A percentile compares a stretch with the other conserved stretches of the same genome.
phyloP scores from a whole-genome alignment of 2,888 invertebrate species.

The Eledona agricola region DNA sequence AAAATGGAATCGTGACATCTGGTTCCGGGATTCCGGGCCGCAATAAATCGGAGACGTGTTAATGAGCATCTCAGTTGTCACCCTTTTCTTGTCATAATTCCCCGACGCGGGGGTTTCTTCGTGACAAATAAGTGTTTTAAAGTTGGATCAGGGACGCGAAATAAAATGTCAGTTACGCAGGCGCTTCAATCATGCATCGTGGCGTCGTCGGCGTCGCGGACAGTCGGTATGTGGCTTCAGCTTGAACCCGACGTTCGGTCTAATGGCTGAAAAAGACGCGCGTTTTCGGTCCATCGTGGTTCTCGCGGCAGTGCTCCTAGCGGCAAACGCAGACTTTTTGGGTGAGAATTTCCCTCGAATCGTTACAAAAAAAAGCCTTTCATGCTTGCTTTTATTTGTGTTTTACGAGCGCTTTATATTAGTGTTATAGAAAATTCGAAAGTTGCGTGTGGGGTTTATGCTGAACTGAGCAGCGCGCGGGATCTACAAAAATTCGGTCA shows the following conservation, averaged over 20 bases:
- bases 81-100: slow-evolving; percentile 17
- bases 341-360: slow-evolving; percentile 25
- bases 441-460: slow-evolving; percentile 43
- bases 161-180: slow-evolving; percentile 39
- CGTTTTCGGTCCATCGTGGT: slow-evolving; percentile 42
- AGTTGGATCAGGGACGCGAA: slow-evolving; percentile 28
- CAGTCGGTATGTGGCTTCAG: slow-evolving; percentile 50
- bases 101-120: slow-evolving; percentile 14
- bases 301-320: slow-evolving; percentile 42
- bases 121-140: slow-evolving; percentile 30
- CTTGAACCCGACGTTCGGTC: slow-evolving; percentile 34
- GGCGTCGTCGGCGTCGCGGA: slow-evolving; percentile 36
- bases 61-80: slow-evolving; percentile 23
- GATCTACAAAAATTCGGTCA: slow-evolving; percentile 42
- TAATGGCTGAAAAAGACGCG: slow-evolving; percentile 51
- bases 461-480: slow-evolving; percentile 34
- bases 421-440: slow-evolving; percentile 47
- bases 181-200: slow-evolving; percentile 41
- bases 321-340: slow-evolving; percentile 46
- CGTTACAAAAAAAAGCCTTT: background rate
- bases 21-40: slow-evolving; percentile 14
- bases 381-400: background rate
- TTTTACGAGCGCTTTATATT: slow-evolving; percentile 20
- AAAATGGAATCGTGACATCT: slow-evolving; percentile 3
- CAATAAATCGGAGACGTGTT: slow-evolving; percentile 36